Conservation (phyloP, 2,113 vertebrate genomes). For the Agapornis roseicollis region DNA sequence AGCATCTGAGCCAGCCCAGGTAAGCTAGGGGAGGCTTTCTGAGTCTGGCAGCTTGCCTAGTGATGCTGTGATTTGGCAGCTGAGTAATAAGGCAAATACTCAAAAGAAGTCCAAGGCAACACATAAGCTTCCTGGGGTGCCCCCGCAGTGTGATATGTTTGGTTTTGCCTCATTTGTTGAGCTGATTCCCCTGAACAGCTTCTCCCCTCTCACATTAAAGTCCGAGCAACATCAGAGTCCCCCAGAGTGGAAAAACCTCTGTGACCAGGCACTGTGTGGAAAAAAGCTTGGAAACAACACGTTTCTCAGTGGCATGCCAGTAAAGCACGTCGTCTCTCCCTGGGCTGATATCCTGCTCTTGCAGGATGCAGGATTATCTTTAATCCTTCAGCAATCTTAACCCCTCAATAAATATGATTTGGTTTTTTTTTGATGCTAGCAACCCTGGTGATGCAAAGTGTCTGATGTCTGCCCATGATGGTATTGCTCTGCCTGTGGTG, state of each 20-base stretch:
- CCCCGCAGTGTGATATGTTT: accelerated
- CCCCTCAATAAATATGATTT: neutral
- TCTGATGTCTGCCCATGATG: accelerated
- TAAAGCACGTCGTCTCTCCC: neutral
- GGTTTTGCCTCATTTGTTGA: neutral
- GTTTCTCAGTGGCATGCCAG: accelerated
- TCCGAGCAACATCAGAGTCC: neutral
- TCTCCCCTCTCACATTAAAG: neutral
- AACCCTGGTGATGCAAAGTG: neutral
- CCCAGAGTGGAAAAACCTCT: accelerated
- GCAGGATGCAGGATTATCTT: neutral
- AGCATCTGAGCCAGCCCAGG: neutral
- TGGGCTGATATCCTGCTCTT: neutral
- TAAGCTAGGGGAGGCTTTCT: neutral
- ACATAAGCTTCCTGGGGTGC: neutral
- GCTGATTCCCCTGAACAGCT: neutral
- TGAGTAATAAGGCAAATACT: neutral
- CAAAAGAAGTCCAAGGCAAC: neutral
- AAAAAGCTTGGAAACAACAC: neutral
- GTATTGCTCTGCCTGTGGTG: neutral
- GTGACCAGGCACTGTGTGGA: neutral
- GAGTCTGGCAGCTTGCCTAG: neutral
- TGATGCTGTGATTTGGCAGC: neutral
- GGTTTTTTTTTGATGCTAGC: neutral
- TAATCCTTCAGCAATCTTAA: neutral